Evolutionary conservation across 2,888 invertebrate species (phyloP), one percentile per base, ranked within the genome.

Genomic region (Zelleria hepariella): DNA sequence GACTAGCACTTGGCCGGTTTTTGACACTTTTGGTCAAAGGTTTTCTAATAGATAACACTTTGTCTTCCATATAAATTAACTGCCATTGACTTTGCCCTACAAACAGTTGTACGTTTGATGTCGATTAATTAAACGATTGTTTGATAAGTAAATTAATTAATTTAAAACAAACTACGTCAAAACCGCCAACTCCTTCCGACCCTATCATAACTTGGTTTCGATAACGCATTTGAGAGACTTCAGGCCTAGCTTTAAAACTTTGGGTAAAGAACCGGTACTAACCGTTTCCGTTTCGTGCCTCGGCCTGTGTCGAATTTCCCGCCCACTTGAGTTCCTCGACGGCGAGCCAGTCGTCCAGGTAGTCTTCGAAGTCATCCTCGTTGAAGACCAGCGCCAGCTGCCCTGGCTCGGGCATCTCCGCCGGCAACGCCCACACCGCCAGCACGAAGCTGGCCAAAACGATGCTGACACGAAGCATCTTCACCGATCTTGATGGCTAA

Each of bases 331-430:
- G 60, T 63, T 84, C 68, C 66, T 86, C 79, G 18, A 67, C 61
- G 52, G 68, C 79, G 8, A 89, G 72, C 85, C 85, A 89, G 5
- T 66, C 64, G 55, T 88, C 88, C 7, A 87, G 73, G 59, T 88
- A 87, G 61, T 87, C 86, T 63, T 89, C 88, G 60, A 86, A 89
- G 10, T 84, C 81, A 1, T 89, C 86, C 70, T 88, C 88, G 58
- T 72, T 73, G 25, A 87, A 74, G 47, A 79, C 63, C 55, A 80
- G 66, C 1, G 81, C 84, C 23, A 88, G 65, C 7, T 83, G 69
- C 3, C 77, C 74, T 0, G 87, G 88, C 59, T 83, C 80, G 1
- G 80, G 79, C 58, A 68, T 62, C 26, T 61, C 53, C n/a, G 58
- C 53, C n/a, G 61, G 59, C 7, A 42, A 23, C 7, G 60, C 53